Evolutionary conservation across 2,797 vertebrate species (phyloP), one percentile per base, ranked within the genome.

Genomic region (Bovichtus diacanthus): DNA sequence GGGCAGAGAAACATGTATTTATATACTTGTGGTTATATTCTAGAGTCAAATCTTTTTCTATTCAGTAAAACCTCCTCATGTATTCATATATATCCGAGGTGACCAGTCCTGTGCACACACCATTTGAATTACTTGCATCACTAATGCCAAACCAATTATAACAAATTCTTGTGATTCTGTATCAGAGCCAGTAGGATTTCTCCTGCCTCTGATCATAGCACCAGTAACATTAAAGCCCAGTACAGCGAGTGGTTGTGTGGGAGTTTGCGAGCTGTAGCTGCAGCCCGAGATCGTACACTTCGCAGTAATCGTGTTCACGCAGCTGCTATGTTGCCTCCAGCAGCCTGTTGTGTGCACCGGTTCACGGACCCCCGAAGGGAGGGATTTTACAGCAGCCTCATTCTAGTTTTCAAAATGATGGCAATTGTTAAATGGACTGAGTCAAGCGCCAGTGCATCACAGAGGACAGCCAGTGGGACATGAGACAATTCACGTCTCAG

Each of bases 201-300:
- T 44, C 49, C 62, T 21, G 49, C 29, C 27, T 65, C 53, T 73
- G 71, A 85, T 81, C 55, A 60, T 19, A 78, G 66, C 66, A 71
- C 16, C 34, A 29, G 76, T 46, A 54, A 68, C 34, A 66, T 76
- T 74, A 63, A 49, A 51, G 51, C 66, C 58, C 50, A 39, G 76
- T 39, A 34, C 50, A 74, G 51, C 36, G 23, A 63, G 59, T 74
- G 75, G 56, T 63, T 81, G 85, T 82, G 85, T 82, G 87, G 81
- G 82, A 85, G 86, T 82, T n/a, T 43, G 82, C 13, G 39, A 88
- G 80, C 75, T 86, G 27, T 58, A n/a, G 83, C 85, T 54, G 16
- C 68, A 54, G 53, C 62, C 72, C 71, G 76, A 60, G 79, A 68
- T 72, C 13, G 54, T 79, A 76, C 74, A 77, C 61, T 77, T 49